Conservation (phyloP, 2,888 invertebrate genomes). For the Netelia inedita region DNA sequence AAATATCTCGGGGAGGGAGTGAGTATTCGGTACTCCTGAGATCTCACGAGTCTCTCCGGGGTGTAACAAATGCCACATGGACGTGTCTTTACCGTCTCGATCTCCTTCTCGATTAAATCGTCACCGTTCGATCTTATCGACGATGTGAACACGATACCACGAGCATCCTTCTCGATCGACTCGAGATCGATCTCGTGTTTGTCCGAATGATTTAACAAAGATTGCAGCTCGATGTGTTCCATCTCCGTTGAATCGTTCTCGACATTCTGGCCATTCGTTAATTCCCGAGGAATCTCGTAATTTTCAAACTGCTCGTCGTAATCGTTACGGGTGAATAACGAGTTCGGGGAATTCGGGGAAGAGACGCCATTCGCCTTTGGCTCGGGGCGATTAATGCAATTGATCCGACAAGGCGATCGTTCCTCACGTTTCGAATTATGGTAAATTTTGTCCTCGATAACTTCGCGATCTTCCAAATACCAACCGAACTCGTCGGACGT, state of each 20-base stretch:
- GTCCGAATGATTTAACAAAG: slow-evolving; percentile 64
- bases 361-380: slow-evolving; percentile 7
- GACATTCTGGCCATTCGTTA: slow-evolving; percentile 58
- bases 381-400: not conserved
- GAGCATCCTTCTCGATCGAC: slow-evolving; percentile 74
- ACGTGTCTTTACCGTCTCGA: slow-evolving; percentile 51
- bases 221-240: slow-evolving; percentile 73
- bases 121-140: slow-evolving; percentile 20
- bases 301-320: slow-evolving; percentile 71
- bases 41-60: slow-evolving; percentile 80
- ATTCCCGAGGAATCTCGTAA: slow-evolving; percentile 68
- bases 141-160: slow-evolving; percentile 47
- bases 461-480: slow-evolving; percentile 76
- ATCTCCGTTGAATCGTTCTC: slow-evolving; percentile 42
- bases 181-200: slow-evolving; percentile 70
- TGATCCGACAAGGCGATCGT: slow-evolving; percentile 1
- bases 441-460: slow-evolving; percentile 60
- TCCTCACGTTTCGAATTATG: slow-evolving; percentile 9
- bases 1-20: slow-evolving; percentile 75
- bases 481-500: slow-evolving; percentile 80
- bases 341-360: slow-evolving; percentile 71
- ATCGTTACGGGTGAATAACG: slow-evolving; percentile 75
- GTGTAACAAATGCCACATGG: slow-evolving; percentile 77
- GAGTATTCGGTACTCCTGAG: slow-evolving; percentile 80
- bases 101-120: slow-evolving; percentile 20